Conservation (phyloP, 2,888 invertebrate species). For the Synanthedon tipuliformis region DNA sequence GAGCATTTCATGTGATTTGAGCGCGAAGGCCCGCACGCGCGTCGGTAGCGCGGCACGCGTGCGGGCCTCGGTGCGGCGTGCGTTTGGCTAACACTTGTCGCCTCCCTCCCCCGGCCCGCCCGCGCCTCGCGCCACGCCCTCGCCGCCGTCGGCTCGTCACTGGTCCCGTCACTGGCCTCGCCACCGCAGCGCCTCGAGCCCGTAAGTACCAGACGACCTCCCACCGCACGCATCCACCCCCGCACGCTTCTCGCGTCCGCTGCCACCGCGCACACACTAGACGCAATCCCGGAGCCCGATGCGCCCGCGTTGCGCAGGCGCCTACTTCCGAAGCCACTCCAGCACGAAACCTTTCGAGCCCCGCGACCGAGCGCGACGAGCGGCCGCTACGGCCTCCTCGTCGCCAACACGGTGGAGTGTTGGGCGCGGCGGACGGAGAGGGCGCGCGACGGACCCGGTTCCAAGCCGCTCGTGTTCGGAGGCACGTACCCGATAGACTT, state of each 20-base stretch:
- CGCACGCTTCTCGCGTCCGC: slow-evolving; percentile 13
- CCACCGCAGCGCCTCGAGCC: slow-evolving; percentile 5
- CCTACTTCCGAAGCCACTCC: slow-evolving; percentile 6
- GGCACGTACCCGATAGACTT: slow-evolving; percentile 89
- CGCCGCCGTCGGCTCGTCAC: slow-evolving; percentile 7
- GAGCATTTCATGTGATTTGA: no score
- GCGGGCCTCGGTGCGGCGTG: no score
- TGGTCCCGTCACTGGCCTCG: slow-evolving; percentile 5
- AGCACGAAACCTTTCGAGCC: slow-evolving; percentile 19
- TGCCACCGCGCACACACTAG: slow-evolving; percentile 14
- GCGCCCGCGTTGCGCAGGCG: slow-evolving; percentile 7
- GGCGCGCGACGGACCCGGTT: slow-evolving; percentile 35
- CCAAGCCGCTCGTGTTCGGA: slow-evolving; percentile 81
- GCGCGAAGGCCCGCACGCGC: no score
- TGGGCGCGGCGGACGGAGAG: slow-evolving; percentile 70
- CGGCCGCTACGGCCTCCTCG: slow-evolving; percentile 52
- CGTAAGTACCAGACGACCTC: slow-evolving; percentile 5
- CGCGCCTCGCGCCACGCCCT: slow-evolving; percentile 8
- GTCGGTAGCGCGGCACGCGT: no score
- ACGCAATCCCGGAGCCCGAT: no score
- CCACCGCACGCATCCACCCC: slow-evolving; percentile 10
- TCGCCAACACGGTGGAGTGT: slow-evolving; percentile 73
- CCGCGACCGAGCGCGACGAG: slow-evolving; percentile 19
- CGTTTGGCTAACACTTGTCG: not conserved
- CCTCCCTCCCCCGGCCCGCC: not conserved